Percentiles rank a stretch among this genome's conserved stretches.
phyloP scores from a whole-genome alignment of 2,888 invertebrate species.

The Sisyra terminalis region DNA sequence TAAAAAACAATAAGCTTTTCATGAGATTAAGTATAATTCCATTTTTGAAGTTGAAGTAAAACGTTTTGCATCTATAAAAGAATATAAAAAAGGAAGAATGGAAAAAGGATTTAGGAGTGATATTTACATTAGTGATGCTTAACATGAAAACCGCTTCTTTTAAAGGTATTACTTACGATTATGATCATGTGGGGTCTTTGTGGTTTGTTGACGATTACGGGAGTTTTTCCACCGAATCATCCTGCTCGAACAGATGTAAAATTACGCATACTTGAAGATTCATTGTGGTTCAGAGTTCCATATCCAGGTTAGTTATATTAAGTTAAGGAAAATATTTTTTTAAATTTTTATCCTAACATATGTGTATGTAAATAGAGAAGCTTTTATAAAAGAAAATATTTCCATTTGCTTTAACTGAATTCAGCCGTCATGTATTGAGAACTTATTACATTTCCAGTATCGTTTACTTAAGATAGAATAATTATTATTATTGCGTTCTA shows the following conservation, averaged over 20 bases:
- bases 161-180: conserved; percentile 57
- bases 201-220: conserved; percentile 46
- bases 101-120: too few relatives aligned
- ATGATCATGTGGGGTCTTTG: conserved; percentile 62
- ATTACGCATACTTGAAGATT: conserved; percentile 46
- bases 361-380: too few relatives aligned
- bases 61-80: not conserved
- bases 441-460: too few relatives aligned
- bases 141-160: conserved; percentile 1
- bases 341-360: too few relatives aligned
- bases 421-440: too few relatives aligned
- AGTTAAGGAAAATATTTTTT: not conserved
- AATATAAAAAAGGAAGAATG: not conserved
- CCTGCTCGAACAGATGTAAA: conserved; percentile 60
- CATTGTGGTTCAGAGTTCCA: conserved; percentile 66
- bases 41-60: conserved; percentile 3
- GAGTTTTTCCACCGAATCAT: conserved; percentile 45
- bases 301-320: conserved; percentile 43
- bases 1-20: too few relatives aligned
- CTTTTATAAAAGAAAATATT: too few relatives aligned
- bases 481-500: conserved; percentile 14
- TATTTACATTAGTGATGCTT: too few relatives aligned
- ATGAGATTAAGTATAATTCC: not conserved
- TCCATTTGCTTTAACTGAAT: too few relatives aligned
- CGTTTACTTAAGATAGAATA: too few relatives aligned